Evolutionary conservation across 1,140 invertebrate species (phyloP), one percentile per base, ranked within the genome.

Genomic region (Bathynomus jamesi): DNA sequence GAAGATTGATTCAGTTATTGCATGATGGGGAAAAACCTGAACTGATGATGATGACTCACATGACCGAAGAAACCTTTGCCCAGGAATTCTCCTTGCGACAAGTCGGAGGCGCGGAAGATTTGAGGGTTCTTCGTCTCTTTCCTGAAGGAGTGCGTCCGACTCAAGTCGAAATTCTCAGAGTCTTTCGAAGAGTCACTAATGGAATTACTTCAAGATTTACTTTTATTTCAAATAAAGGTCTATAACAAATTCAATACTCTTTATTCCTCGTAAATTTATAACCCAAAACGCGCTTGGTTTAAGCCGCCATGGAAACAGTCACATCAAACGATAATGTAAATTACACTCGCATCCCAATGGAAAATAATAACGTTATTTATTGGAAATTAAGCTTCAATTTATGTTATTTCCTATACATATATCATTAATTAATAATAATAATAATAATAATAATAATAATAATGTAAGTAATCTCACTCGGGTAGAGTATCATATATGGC

Each of bases 1-100:
- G 10, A 11, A 10, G 40, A n/a, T 11, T 11, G 40, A 46, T 10
- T 46, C 40, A n/a, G n/a, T n/a, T n/a, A n/a, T 46, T 46, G n/a
- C 40, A 46, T 46, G n/a, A 11, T 11, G 40, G n/a, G n/a, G 40
- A 11, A 46, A 62, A 62, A 21, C 61, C 61, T 62, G 25, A 27
- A 21, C 61, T 66, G 13, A 66, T 31, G 2, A 66, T 21, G 31
- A 30, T 46, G 21, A 61, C 70, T 72, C 61, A 85, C 85, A 82
- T 95, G 91, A 1, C 94, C 94, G 81, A 96, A 97, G 83, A 96
- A 96, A 25, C 94, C 94, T 81, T 93, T 91, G 8, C 94, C 95
- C 5, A 97, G 82, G 2, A 96, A 84, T 81, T 95, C 92, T 30
- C 94, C 94, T 83, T 91, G 89, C 1, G 95, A 87, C 46, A 96